Evolutionary conservation across 2,888 invertebrate genomes (phyloP), one percentile per base, ranked within the genome.

Genomic region (Drosophila melanosoma): DNA sequence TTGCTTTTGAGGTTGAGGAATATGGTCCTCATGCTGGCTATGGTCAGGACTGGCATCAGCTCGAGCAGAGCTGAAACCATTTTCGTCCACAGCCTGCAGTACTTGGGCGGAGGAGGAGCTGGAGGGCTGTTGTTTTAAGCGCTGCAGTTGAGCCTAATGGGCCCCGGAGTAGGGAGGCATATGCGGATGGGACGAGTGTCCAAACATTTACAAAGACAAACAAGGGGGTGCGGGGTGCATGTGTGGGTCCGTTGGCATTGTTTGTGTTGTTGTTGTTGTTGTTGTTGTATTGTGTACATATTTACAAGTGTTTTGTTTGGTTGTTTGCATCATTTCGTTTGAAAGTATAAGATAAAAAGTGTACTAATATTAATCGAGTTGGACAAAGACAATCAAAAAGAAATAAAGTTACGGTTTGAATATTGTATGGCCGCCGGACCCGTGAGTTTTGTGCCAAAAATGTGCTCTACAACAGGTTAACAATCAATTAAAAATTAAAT

Each of bases 271-370:
- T 38, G 48, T 60, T 67, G 68, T 70, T 70, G 58, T 73, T 76
- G 66, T 69, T 69, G 68, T 79, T 62, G 60, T 69, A 15, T 49
- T 72, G 63, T 69, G 69, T 62, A 67, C 67, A 69, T 69, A 69
- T 72, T 69, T 71, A 71, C 69, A 77, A 71, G 61, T 69, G 67
- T 69, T 74, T 69, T 70, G 56, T 58, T 77, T 45, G 45, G 67
- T 60, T 73, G 85, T 89, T 80, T 78, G 67, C 81, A 76, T 69
- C 79, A 69, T 72, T 86, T 81, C 74, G 77, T 89, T 87, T 90
- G 89, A 83, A 87, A 90, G 87, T 87, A 86, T 74, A 86, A 81
- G 90, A 90, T 90, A 86, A 86, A 84, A 89, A 75, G 83, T 90
- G 86, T 89, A 79, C 84, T 89, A 89, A 86, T 83, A 86, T 90